Conservation (phyloP, 2,888 invertebrate genomes). For the Perizoma affinitatum region DNA sequence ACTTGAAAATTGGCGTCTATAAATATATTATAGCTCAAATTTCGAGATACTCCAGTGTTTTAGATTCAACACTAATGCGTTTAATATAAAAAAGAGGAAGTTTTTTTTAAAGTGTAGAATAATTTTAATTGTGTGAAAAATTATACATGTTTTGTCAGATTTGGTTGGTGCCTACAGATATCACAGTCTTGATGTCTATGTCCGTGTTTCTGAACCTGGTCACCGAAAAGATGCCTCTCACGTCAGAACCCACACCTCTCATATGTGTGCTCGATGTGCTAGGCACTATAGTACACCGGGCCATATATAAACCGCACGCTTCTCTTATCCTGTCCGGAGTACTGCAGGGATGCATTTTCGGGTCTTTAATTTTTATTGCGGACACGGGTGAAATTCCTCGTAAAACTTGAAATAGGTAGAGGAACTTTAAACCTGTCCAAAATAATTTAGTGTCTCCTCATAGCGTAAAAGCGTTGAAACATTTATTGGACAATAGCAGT, state of each 20-base stretch:
- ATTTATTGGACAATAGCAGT: conserved; percentile 54
- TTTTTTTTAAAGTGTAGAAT: conserved; percentile 6
- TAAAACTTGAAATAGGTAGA: conserved; percentile 2
- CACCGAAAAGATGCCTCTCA: conserved; percentile 97
- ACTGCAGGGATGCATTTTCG: conserved; percentile 34
- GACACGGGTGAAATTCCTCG: conserved; percentile 19
- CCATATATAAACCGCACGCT: conserved; percentile 45
- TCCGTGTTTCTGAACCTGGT: conserved; percentile 99
- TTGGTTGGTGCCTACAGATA: conserved; percentile 89
- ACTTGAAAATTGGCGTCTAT: conserved; percentile 46
- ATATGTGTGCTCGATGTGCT: conserved; percentile 91
- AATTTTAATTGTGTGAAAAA: conserved; percentile 3
- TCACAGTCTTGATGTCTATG: conserved; percentile 98
- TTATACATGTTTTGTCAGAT: conserved; percentile 27
- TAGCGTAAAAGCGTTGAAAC: conserved; percentile 46
- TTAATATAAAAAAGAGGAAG: conserved; percentile 8
- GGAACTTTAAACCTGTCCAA: conserved; percentile 1
- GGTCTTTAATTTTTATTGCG: conserved; percentile 30
- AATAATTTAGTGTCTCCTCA: conserved; percentile 6
- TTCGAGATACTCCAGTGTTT: conserved; percentile 21
- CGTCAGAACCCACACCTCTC: conserved; percentile 92
- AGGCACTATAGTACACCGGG: conserved; percentile 45
- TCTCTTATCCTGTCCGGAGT: conserved; percentile 35
- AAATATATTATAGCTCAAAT: conserved; percentile 25
- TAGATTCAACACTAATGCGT: conserved; percentile 12